phyloP scores from a whole-genome alignment of 2,113 vertebrate genomes.

The Epinephelus moara region DNA sequence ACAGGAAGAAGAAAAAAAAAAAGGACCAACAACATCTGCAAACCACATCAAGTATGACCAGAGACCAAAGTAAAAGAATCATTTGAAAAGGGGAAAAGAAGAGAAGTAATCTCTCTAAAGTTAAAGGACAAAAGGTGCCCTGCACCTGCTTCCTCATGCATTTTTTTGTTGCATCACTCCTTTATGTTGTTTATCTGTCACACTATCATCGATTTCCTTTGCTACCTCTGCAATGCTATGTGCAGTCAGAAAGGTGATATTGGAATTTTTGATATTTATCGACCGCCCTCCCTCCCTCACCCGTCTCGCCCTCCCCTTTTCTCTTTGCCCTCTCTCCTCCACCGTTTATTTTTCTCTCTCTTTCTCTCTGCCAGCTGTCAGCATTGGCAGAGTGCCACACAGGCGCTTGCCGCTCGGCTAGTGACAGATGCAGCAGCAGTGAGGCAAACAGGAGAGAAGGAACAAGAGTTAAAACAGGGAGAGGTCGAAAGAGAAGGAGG shows the following conservation, averaged over 20 bases:
- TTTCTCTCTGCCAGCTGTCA: slow-evolving; percentile 80
- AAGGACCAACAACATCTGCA: slow-evolving; percentile 1
- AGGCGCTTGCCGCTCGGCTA: slow-evolving; percentile 58
- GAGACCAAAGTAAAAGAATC: slow-evolving; percentile 5
- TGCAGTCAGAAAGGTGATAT: slow-evolving; percentile 57
- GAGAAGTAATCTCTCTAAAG: slow-evolving; percentile 28
- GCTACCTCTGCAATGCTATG: slow-evolving; percentile 28
- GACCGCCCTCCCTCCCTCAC: slow-evolving; percentile 7
- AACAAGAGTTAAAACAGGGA: slow-evolving; percentile 52
- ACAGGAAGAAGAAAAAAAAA: slow-evolving; percentile 14
- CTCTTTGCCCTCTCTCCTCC: slow-evolving; percentile 45
- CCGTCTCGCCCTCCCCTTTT: not conserved
- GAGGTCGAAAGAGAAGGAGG: slow-evolving; percentile 1
- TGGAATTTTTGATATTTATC: slow-evolving; percentile 73
- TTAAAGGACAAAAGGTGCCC: slow-evolving; percentile 34
- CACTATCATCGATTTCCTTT: slow-evolving; percentile 59
- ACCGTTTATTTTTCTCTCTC: slow-evolving; percentile 68
- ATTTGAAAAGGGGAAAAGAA: slow-evolving; percentile 6
- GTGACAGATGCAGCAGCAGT: slow-evolving; percentile 75
- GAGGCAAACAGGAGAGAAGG: slow-evolving; percentile 57
- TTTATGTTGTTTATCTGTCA: slow-evolving; percentile 42
- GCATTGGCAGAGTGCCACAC: slow-evolving; percentile 75
- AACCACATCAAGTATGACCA: slow-evolving; percentile 10
- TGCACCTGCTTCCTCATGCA: slow-evolving; percentile 5
- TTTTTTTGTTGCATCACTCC: slow-evolving; percentile 8